These are phyloP conservation scores for Carassius carassius DNA, from an alignment of 2,113 vertebrate genomes.

Conservation along the genomic window DNA sequence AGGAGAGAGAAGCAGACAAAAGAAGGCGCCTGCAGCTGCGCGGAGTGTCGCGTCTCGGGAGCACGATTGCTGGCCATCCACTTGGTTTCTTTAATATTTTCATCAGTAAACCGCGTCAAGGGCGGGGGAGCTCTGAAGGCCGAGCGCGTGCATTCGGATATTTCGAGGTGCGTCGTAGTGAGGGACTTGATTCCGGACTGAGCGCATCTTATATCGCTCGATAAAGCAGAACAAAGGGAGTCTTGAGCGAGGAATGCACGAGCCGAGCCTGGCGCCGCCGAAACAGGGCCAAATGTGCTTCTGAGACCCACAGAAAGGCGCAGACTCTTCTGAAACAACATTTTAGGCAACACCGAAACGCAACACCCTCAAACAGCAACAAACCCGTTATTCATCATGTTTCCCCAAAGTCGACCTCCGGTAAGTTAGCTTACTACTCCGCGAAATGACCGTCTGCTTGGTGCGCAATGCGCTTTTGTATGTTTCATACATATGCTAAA, in stretches of 20 bases:
- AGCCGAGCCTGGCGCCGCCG: slow-evolving; percentile 69
- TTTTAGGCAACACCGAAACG: slow-evolving; percentile 53
- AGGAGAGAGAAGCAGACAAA: slow-evolving; percentile 76
- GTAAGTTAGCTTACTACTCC: slow-evolving; percentile 73
- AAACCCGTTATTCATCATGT: slow-evolving; percentile 73
- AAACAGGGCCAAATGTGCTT: slow-evolving; percentile 72
- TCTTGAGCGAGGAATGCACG: slow-evolving; percentile 71
- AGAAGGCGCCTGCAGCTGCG: slow-evolving; percentile 73
- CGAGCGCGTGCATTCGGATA: slow-evolving; percentile 38
- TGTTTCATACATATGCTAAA: background rate
- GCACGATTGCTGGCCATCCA: slow-evolving; percentile 59
- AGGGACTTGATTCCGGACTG: slow-evolving; percentile 58
- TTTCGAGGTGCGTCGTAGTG: slow-evolving; percentile 61
- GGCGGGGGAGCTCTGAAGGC: slow-evolving; percentile 46
- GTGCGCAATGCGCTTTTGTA: slow-evolving; percentile 40
- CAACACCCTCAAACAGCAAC: slow-evolving; percentile 47
- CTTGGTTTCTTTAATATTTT: slow-evolving; percentile 55
- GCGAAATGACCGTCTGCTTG: slow-evolving; percentile 49
- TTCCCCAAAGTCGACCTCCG: slow-evolving; percentile 86
- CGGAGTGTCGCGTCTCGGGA: slow-evolving; percentile 71
- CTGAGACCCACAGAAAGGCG: slow-evolving; percentile 63
- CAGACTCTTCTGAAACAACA: slow-evolving; percentile 57
- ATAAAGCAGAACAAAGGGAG: slow-evolving; percentile 80
- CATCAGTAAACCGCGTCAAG: slow-evolving; percentile 46
- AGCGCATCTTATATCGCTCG: slow-evolving; percentile 62